These are phyloP conservation scores for Isoperla grammatica DNA, from an alignment of 2,888 invertebrate genomes.

Conservation along the genomic window DNA sequence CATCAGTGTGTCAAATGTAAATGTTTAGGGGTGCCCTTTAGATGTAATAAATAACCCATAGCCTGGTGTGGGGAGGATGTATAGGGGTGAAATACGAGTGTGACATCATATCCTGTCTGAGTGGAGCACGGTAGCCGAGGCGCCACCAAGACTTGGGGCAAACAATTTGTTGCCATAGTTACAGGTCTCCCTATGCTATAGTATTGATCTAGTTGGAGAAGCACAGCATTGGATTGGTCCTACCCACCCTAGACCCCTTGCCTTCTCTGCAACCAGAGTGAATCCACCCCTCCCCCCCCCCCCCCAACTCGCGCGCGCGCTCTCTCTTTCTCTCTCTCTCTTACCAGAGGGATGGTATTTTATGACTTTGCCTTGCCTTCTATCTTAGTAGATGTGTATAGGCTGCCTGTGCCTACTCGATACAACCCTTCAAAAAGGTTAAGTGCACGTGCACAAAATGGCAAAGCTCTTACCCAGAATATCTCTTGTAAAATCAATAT, in stretches of 20 bases:
- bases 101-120: slow-evolving; percentile 25
- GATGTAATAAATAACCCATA: neutral
- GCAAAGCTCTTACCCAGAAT: too few relatives aligned
- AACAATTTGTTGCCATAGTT: slow-evolving; percentile 33
- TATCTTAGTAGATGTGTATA: too few relatives aligned
- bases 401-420: too few relatives aligned
- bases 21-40: too few relatives aligned
- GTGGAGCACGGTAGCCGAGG: slow-evolving; percentile 20
- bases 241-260: slow-evolving; percentile 22
- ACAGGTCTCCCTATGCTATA: slow-evolving; percentile 23
- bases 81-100: slow-evolving; percentile 13
- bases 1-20: too few relatives aligned
- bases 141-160: slow-evolving; percentile 28
- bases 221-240: slow-evolving; percentile 21
- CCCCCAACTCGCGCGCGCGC: slow-evolving; percentile 5
- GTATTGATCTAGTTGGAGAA: slow-evolving; percentile 40
- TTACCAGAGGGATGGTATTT: neutral
- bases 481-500: too few relatives aligned
- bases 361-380: too few relatives aligned
- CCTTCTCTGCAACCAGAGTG: slow-evolving; percentile 1
- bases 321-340: neutral
- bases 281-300: neutral
- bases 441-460: too few relatives aligned
- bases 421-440: too few relatives aligned
- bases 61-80: neutral